Evolutionary conservation across 2,888 invertebrate species (phyloP), one percentile per base, ranked within the genome.

Genomic region (Crioceris asparagi): DNA sequence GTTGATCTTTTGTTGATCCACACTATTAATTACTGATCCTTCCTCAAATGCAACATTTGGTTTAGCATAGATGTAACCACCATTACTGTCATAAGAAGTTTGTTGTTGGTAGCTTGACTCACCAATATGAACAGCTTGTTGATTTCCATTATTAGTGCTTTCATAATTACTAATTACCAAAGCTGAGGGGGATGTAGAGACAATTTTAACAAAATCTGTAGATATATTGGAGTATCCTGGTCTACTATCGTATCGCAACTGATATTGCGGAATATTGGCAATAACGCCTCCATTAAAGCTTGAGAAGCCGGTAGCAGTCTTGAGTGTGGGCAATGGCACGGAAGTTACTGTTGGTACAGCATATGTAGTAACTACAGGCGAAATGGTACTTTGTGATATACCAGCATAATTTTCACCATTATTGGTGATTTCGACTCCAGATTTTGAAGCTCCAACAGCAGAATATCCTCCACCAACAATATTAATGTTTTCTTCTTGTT

Each of bases 221-320:
- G n/a, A n/a, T n/a, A n/a, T n/a, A n/a, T n/a, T n/a, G n/a, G n/a
- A n/a, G 35, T 52, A 48, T 14, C 39, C 35, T 19, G 49, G 16
- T 23, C 44, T 47, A 17, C 31, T 26, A 18, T 34, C 38, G 17
- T 43, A 46, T 29, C 43, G 44, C 2, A 59, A 40, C 47, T 55
- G 57, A 35, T 55, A 54, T 42, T 62, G 62, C 1, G 61, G 62
- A 4, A 57, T 40, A 34, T 61, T 62, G 3, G 61, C 61, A 7
- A 61, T 54, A 7, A 61, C 61, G 11, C 61, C 62, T 19, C 54
- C 57, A 23, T 53, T 49, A 35, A 49, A 54, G 30, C 46, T 53
- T 32, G 54, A 53, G 35, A 60, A 54, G 4, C 49, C 46, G 10
- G 49, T 34, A 25, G 44, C 44, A 5, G 50, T 48, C 29, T 51